phyloP scores from a whole-genome alignment of 1,140 invertebrate species.

The Lepidurus packardi region DNA sequence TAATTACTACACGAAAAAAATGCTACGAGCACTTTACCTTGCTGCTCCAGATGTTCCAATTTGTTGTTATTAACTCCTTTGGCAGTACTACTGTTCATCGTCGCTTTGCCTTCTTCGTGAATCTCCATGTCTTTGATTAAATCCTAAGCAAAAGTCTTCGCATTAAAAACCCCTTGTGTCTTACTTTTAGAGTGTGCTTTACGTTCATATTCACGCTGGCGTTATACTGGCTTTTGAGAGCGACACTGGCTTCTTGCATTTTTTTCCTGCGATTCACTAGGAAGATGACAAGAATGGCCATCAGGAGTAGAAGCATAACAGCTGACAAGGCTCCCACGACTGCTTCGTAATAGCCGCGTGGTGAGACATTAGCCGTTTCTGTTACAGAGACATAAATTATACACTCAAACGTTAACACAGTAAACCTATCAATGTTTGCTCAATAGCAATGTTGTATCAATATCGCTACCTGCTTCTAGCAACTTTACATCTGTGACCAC shows the following conservation, averaged over 20 bases:
- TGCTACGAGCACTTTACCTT: background rate
- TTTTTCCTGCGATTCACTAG: constrained; percentile 56
- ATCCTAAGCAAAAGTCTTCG: background rate
- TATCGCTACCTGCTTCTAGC: background rate
- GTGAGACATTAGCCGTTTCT: background rate
- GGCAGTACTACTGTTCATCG: background rate
- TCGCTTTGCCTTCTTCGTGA: background rate
- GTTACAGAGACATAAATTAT: background rate
- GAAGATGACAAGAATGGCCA: constrained; percentile 61
- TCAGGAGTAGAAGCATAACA: constrained; percentile 59
- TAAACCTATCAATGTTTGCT: background rate
- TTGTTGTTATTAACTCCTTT: background rate
- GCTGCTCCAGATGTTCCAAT: background rate
- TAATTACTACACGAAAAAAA: background rate
- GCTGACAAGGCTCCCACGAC: constrained; percentile 66
- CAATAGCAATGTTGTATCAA: too few relatives aligned
- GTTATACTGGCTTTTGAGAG: constrained; percentile 20
- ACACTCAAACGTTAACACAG: too few relatives aligned
- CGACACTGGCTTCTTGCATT: constrained; percentile 43
- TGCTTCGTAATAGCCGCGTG: constrained; percentile 57
- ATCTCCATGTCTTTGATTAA: background rate
- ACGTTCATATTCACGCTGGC: constrained; percentile 5
- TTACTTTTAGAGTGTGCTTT: background rate
- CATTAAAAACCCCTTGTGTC: background rate
- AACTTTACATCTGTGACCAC: background rate